Evolutionary conservation across 2,888 invertebrate genomes (phyloP).

Genomic region (Pandemis corylana): DNA sequence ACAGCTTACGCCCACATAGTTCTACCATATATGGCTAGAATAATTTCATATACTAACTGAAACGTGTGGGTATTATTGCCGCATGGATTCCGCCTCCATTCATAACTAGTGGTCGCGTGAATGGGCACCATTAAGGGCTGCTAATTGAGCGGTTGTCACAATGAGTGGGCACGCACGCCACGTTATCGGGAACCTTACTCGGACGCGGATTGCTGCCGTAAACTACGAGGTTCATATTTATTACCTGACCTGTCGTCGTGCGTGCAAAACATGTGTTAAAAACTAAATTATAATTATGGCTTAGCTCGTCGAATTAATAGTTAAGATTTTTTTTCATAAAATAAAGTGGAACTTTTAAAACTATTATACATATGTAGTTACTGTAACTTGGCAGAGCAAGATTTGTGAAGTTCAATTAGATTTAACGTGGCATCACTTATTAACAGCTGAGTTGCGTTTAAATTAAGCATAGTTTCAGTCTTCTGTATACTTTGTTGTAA

Average conservation of each 20-base stretch:
- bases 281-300: not conserved
- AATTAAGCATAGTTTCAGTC: too few species aligned
- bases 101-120: slow-evolving; percentile 62
- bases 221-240: slow-evolving; percentile 30
- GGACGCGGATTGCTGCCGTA: slow-evolving; percentile 51
- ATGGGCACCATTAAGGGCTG: slow-evolving; percentile 73
- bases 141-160: slow-evolving; percentile 71
- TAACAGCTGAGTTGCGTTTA: too few species aligned
- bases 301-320: not conserved
- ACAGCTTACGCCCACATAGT: not conserved
- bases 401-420: too few species aligned
- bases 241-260: slow-evolving; percentile 19
- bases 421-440: too few species aligned
- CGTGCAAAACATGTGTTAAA: not conserved
- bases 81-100: slow-evolving; percentile 36
- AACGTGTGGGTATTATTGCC: slow-evolving; percentile 28
- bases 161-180: slow-evolving; percentile 64
- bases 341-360: too few species aligned
- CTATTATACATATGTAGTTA: too few species aligned
- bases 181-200: slow-evolving; percentile 49
- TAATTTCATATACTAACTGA: slow-evolving; percentile 16
- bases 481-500: not conserved
- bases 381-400: too few species aligned
- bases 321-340: not conserved
- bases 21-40: not conserved